Conservation (phyloP, 2,113 vertebrate genomes). For the Echinops telfairi region DNA sequence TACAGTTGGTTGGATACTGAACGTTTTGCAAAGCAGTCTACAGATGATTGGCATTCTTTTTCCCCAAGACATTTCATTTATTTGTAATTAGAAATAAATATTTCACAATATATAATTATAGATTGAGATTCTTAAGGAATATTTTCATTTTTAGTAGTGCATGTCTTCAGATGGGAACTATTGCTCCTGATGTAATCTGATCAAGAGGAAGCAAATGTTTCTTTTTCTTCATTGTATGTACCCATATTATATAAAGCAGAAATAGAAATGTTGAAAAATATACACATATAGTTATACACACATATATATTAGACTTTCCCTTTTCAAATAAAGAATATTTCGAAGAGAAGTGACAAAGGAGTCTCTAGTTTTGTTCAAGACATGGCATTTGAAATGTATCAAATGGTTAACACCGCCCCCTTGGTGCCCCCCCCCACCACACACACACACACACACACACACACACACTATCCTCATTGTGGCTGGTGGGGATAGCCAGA, state of each 20-base stretch:
- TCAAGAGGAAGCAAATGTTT: neutral
- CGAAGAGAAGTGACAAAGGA: neutral
- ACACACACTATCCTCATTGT: neutral
- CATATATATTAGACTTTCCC: neutral
- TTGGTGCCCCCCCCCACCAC: too few relatives aligned
- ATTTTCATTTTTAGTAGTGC: conserved; percentile 1
- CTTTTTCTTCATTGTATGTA: neutral
- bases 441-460: too few relatives aligned
- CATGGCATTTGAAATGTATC: neutral
- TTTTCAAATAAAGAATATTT: conserved; percentile 33
- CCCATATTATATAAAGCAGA: neutral
- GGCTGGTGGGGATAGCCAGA: neutral
- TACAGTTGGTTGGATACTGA: neutral
- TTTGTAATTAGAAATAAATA: too few relatives aligned
- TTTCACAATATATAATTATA: too few relatives aligned
- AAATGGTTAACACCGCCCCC: neutral
- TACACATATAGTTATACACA: too few relatives aligned
- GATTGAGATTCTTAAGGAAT: neutral
- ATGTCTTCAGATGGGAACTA: neutral
- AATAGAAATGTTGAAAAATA: conserved; percentile 28
- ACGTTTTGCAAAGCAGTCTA: conserved; percentile 9
- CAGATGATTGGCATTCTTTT: too few relatives aligned
- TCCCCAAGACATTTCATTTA: too few relatives aligned
- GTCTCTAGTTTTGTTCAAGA: neutral
- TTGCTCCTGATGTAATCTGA: neutral